Evolutionary conservation across 2,113 vertebrate genomes (phyloP).

Genomic region (Neoarius graeffei): DNA sequence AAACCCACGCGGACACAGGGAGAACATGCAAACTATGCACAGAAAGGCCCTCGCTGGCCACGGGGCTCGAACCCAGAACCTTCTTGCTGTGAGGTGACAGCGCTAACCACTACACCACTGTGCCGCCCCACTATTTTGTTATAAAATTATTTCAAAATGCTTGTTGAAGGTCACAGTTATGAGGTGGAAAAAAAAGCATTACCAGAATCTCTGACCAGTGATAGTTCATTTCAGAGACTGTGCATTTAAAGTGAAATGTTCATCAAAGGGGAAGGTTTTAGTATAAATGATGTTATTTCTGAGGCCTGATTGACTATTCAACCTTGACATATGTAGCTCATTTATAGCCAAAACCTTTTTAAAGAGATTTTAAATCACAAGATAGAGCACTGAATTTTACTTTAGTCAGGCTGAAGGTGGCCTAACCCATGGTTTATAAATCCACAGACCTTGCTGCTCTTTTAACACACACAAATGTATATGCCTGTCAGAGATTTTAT

Average conservation of each 20-base stretch:
- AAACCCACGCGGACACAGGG: too few relatives aligned
- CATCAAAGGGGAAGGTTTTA: neutral
- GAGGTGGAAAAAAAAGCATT: neutral
- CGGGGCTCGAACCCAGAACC: too few relatives aligned
- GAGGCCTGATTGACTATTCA: neutral
- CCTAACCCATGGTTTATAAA: neutral
- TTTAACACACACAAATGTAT: conserved; percentile 26
- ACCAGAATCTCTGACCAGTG: neutral
- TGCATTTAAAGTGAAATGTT: conserved; percentile 14
- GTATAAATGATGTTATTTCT: neutral
- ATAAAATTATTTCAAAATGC: conserved; percentile 10
- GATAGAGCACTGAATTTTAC: conserved; percentile 15
- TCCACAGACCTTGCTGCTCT: conserved; percentile 14
- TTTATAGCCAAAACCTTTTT: neutral
- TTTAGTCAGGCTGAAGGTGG: neutral
- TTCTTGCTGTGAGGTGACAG: too few relatives aligned
- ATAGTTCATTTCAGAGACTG: conserved; percentile 20
- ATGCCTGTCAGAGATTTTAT: conserved; percentile 15
- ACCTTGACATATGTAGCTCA: neutral
- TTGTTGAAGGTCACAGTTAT: neutral
- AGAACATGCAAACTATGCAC: too few relatives aligned
- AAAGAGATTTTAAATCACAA: neutral
- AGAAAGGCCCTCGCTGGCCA: too few relatives aligned
- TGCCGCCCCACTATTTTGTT: neutral
- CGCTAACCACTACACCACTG: too few relatives aligned